Conservation (phyloP, 1,140 invertebrate species). For the Sminthurides bifidus region DNA sequence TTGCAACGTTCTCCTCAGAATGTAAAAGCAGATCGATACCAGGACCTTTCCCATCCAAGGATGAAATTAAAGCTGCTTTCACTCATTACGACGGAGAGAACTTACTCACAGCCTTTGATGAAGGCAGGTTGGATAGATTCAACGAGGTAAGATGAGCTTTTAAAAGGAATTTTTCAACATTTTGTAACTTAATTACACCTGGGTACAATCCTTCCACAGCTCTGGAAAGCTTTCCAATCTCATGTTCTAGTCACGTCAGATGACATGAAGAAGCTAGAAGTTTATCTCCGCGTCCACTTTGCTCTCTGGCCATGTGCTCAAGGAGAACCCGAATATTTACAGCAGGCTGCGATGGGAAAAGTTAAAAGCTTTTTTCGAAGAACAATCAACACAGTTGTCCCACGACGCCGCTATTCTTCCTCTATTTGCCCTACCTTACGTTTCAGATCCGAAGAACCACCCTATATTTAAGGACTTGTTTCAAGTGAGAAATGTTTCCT, state of each 20-base stretch:
- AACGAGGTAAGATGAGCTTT: slow-evolving; percentile 3
- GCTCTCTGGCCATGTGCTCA: slow-evolving; percentile 22
- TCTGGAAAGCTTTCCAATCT: slow-evolving; percentile 26
- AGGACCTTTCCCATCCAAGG: not conserved
- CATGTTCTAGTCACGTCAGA: slow-evolving; percentile 25
- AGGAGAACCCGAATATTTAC: slow-evolving; percentile 9
- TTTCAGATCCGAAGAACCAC: slow-evolving; percentile 18
- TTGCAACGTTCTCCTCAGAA: slow-evolving; percentile 16
- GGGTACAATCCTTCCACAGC: not conserved
- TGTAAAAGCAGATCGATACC: slow-evolving; percentile 21
- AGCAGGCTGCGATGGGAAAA: slow-evolving; percentile 13
- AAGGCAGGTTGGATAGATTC: slow-evolving; percentile 21
- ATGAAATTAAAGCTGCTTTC: slow-evolving; percentile 19
- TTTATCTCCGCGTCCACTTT: slow-evolving; percentile 30
- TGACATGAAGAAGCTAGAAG: slow-evolving; percentile 30
- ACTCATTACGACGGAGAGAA: slow-evolving; percentile 18
- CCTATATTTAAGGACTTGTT: slow-evolving; percentile 27
- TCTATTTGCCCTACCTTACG: slow-evolving; percentile 27
- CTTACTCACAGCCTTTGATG: slow-evolving; percentile 27
- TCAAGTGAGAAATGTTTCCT: slow-evolving; percentile 8
- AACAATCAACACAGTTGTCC: slow-evolving; percentile 14
- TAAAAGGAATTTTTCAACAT: not conserved
- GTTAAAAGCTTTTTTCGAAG: slow-evolving; percentile 27
- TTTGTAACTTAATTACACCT: not conserved
- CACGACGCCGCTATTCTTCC: slow-evolving; percentile 23